These are phyloP conservation scores for Caloenas nicobarica DNA, from an alignment of 2,113 vertebrate species.

Conservation along the genomic window DNA sequence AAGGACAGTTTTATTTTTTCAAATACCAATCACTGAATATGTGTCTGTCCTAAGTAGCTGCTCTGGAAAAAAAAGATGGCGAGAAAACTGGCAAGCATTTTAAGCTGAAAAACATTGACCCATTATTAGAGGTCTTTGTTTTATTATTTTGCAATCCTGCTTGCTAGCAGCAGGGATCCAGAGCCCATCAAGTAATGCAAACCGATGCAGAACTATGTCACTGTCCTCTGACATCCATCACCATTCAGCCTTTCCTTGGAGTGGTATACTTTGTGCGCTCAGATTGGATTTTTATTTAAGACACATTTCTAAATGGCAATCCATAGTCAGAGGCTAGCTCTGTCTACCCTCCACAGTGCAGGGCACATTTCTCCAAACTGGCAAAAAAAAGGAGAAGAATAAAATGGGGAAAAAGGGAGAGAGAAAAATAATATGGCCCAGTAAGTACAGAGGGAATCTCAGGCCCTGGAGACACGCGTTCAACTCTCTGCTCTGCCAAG, in stretches of 20 bases:
- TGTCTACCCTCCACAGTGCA: not conserved
- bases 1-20: not conserved
- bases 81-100: not conserved
- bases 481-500: slow-evolving; percentile 59
- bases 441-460: slow-evolving; percentile 27
- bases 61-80: not conserved
- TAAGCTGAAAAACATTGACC: not conserved
- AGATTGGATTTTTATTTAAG: not conserved
- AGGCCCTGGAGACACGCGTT: slow-evolving; percentile 24
- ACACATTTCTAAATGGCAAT: not conserved
- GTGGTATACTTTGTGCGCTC: not conserved
- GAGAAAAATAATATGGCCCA: not conserved
- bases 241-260: not conserved
- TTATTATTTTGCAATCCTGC: not conserved
- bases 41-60: not conserved
- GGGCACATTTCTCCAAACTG: not conserved
- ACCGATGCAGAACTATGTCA: not conserved
- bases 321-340: not conserved
- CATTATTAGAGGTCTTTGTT: not conserved
- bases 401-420: not conserved
- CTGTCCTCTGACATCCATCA: not conserved
- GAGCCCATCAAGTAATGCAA: not conserved
- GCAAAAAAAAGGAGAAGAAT: not conserved
- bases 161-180: not conserved
- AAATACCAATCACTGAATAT: not conserved